Conservation (phyloP, 1,140 invertebrate species). For the Telenomus remus region DNA sequence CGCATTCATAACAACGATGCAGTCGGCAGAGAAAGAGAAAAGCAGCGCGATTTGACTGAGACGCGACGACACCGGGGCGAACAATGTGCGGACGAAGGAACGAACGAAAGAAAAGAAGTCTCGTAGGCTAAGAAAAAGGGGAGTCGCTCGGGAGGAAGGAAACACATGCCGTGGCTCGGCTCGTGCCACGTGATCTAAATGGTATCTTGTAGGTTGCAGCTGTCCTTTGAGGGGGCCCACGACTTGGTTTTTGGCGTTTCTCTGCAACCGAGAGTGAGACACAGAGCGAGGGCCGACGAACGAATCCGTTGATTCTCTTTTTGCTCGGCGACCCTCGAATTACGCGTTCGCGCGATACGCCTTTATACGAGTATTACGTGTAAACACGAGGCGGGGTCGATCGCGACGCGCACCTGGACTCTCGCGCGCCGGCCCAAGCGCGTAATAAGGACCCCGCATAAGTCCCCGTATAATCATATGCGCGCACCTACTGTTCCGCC, state of each 20-base stretch:
- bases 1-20: constrained; percentile 22
- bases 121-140: constrained; percentile 12
- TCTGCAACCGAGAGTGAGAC: constrained; percentile 1
- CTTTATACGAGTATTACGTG: constrained; percentile 32
- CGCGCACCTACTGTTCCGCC: constrained; percentile 1
- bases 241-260: constrained; percentile 46
- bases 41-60: constrained; percentile 11
- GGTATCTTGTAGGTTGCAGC: constrained; percentile 69
- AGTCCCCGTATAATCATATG: constrained; percentile 25
- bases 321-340: constrained; percentile 3
- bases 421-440: constrained; percentile 29
- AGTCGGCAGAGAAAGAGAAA: constrained; percentile 16
- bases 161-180: constrained; percentile 70
- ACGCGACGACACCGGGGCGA: constrained; percentile 11
- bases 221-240: constrained; percentile 56
- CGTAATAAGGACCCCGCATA: constrained; percentile 32
- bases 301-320: constrained; percentile 11
- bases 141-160: constrained; percentile 55
- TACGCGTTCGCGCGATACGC: constrained; percentile 19
- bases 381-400: constrained; percentile 20
- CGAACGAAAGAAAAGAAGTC: constrained; percentile 24
- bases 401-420: constrained; percentile 62
- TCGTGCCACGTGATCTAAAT: constrained; percentile 72
- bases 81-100: not conserved
- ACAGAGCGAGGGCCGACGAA: not conserved